Evolutionary conservation across 2,888 invertebrate species (phyloP), one percentile per base, ranked within the genome.

Genomic region (Caenorhabditis wallacei): DNA sequence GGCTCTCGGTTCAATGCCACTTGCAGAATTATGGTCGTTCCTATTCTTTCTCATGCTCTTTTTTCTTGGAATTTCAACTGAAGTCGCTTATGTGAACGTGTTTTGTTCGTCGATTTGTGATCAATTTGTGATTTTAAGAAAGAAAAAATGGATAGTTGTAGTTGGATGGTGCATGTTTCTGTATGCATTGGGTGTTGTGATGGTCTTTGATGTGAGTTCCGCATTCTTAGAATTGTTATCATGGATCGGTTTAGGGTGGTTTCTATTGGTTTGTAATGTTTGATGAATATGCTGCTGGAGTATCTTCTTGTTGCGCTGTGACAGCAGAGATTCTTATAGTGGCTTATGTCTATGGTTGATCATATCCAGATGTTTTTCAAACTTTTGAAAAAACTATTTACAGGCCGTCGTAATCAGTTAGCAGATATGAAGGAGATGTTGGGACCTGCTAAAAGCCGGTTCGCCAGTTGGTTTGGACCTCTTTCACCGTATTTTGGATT

Each of bases 41-140:
- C 86, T 92, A 2, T 92, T 92, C 87, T 92, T 93, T 85, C 40
- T 92, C 63, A 93, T 93, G 92, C 88, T 92, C 26, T 92, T 92
- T 85, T 90, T 92, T 16, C 87, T 92, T n/a, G 92, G 92, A 37
- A 88, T 93, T 68, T 86, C 86, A 63, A 89, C 84, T 1, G 81
- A 84, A 68, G 75, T 86, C 13, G 80, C 70, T 11, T 64, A 76
- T 26, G 84, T 76, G 46, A 64, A 74, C 43, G 74, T 80, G 22
- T 64, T 78, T 74, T 83, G 84, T 63, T 87, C 89, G 10, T 87
- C 89, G 10, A 70, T 89, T 18, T 84, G 84, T 56, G 89, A 90
- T 48, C 85, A 84, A 35, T 87, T 85, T 57, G 87, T 86, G 2
- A 22, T 35, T n/a, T 53, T 85, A 7, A 79, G 84, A n/a, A 82